A percentile compares a stretch with the other conserved stretches of the same genome.
Conservation (phyloP, 2,113 vertebrate genomes). For the Barbus barbus region DNA sequence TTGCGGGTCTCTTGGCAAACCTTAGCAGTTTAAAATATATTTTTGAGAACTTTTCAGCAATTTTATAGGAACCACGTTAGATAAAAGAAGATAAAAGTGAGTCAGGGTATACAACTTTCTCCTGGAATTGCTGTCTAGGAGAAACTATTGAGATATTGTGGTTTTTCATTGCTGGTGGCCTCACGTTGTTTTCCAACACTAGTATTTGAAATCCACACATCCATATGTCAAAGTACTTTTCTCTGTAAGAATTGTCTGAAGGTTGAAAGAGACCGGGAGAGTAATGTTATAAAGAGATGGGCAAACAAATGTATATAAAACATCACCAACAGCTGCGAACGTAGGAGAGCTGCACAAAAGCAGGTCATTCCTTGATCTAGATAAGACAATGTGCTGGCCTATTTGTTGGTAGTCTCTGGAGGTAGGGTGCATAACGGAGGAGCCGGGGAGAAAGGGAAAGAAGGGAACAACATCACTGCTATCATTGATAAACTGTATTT, state of each 20-base stretch:
- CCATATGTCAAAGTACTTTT: neutral
- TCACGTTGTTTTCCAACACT: neutral
- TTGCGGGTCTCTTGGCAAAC: neutral
- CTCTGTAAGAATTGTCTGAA: neutral
- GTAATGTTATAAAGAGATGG: conserved; percentile 36
- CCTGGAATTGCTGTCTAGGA: neutral
- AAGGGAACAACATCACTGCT: neutral
- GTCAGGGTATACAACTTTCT: neutral
- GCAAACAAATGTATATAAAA: conserved; percentile 57
- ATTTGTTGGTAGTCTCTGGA: conserved; percentile 48
- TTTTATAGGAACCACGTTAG: neutral
- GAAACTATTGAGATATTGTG: neutral
- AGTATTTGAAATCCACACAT: conserved; percentile 12
- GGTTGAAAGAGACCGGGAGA: conserved; percentile 47
- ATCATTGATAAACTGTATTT: conserved; percentile 40
- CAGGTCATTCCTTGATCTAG: conserved; percentile 65
- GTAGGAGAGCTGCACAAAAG: conserved; percentile 48
- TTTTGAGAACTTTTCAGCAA: neutral
- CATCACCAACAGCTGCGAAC: conserved; percentile 44
- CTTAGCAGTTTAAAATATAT: neutral
- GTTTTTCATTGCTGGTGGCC: neutral
- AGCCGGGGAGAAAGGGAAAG: neutral
- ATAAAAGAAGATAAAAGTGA: too few species aligned
- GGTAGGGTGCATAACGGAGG: conserved; percentile 27
- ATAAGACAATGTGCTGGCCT: conserved; percentile 55